These are phyloP conservation scores for Drosophila navojoa DNA, from an alignment of 1,140 invertebrate species.

Conservation along the genomic window DNA sequence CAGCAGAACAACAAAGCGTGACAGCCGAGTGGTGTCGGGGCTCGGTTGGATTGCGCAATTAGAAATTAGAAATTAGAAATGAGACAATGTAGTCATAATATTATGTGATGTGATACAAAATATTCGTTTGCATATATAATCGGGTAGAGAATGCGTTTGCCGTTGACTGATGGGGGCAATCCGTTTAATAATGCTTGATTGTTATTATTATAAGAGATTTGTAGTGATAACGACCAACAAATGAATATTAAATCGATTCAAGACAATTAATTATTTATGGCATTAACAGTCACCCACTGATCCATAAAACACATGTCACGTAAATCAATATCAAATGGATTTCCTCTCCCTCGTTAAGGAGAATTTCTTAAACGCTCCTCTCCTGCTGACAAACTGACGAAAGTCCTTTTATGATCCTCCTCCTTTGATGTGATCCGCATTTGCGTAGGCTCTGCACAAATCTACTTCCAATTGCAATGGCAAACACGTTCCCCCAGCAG, in stretches of 20 bases:
- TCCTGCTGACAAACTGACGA: conserved; percentile 6
- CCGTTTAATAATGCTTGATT: conserved; percentile 5
- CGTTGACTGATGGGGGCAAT: conserved; percentile 1
- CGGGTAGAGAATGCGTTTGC: background rate
- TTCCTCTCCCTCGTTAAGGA: conserved; percentile 20
- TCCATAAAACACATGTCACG: conserved; percentile 36
- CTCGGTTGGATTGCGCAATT: conserved; percentile 8
- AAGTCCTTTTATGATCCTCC: conserved; percentile 36
- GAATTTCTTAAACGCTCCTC: conserved; percentile 6
- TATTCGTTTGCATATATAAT: background rate
- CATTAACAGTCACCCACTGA: conserved; percentile 38
- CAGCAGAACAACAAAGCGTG: conserved; percentile 37
- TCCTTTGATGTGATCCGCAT: conserved; percentile 44
- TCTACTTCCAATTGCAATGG: conserved; percentile 45
- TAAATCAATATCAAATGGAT: conserved; percentile 18
- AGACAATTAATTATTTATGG: conserved; percentile 5
- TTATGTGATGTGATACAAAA: conserved; percentile 23
- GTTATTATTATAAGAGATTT: conserved; percentile 12
- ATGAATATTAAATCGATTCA: background rate
- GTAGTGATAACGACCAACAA: conserved; percentile 4
- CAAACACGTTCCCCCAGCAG: conserved; percentile 55
- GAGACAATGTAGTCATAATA: conserved; percentile 3
- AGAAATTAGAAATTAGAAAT: conserved; percentile 31
- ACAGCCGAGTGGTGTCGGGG: conserved; percentile 22
- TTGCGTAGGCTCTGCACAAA: conserved; percentile 50